Base-by-base conservation (phyloP, 2,888 invertebrate genomes). In the Nomada lathburiana region DNA sequence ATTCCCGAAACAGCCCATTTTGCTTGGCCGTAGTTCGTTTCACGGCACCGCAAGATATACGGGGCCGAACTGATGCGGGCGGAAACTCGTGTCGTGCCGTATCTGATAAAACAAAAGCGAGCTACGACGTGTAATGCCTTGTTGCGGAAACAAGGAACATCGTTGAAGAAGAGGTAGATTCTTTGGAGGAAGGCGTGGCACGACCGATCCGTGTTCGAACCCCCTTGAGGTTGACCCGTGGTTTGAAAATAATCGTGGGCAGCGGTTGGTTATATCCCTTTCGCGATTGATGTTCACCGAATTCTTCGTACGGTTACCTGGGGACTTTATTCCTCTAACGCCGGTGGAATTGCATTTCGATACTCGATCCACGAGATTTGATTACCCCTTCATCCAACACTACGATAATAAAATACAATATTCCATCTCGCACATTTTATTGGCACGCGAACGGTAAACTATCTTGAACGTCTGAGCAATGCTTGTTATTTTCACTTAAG, bases 21-120 rank as follows among this genome's bases (percentile, higher is more conserved):
- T 52, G 74, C 53, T 71, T 62, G 64, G 16, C 20, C 64, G 74
- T n/a, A 53, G 52, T 57, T 50, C 72, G 71, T 75, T 73, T 60
- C 74, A 64, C 57, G 57, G 63, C 64, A 71, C 16, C 29, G 70
- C 64, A 76, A 68, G 76, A 82, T 73, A 75, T 55, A 78, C 16
- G 82, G 63, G 47, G n/a, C 44, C 44, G 63, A 53, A 52, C 4
- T n/a, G 57, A 63, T 26, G 59, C 50, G 77, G 77, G 42, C 53
- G 60, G 70, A 69, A 77, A 76, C 79, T 80, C 77, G 55, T 78
- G 80, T 69, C 64, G 59, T 63, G 59, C 53, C 23, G 72, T 65
- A 57, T 59, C 63, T 80, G 78, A 80, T 82, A 79, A 85, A 85
- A 85, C 85, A 76, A 72, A 71, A 63, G 62, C 55, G 50, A 67